phyloP scores from a whole-genome alignment of 2,888 invertebrate species.

The Drosophila lutescens region DNA sequence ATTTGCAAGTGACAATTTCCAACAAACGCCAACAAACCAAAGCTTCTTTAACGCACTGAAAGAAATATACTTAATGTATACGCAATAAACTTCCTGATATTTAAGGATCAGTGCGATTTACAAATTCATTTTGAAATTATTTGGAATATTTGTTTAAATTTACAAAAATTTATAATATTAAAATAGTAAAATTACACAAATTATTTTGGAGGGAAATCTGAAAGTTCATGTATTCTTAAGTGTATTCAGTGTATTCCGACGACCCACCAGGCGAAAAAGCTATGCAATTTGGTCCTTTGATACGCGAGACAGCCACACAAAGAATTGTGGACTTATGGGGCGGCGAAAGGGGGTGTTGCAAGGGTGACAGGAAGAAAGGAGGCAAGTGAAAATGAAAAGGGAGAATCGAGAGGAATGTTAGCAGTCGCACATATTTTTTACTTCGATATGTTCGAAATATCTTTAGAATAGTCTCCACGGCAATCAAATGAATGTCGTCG shows the following conservation, averaged over 20 bases:
- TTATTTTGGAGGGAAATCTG: no score
- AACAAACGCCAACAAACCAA: conserved; percentile 59
- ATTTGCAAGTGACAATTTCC: conserved; percentile 74
- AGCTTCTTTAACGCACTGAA: conserved; percentile 23
- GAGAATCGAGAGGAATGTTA: conserved; percentile 20
- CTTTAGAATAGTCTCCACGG: conserved; percentile 57
- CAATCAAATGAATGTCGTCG: conserved; percentile 68
- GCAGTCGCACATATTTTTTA: conserved; percentile 49
- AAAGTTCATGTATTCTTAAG: no score
- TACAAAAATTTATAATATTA: no score
- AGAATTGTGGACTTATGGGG: conserved; percentile 17
- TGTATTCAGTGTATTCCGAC: not conserved
- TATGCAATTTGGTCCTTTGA: conserved; percentile 60
- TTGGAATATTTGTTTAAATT: no score
- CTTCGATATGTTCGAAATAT: conserved; percentile 64
- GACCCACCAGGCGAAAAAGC: conserved; percentile 34
- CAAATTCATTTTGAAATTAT: no score
- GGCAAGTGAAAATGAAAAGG: not conserved
- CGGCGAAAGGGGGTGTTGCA: not conserved
- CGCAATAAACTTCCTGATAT: no score
- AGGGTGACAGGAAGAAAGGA: not conserved
- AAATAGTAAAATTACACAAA: no score
- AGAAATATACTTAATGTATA: not conserved
- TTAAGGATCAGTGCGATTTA: no score
- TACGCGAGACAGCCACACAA: conserved; percentile 37